Evolutionary conservation across 2,797 vertebrate genomes (phyloP).

Genomic region (Nannoperca australis): DNA sequence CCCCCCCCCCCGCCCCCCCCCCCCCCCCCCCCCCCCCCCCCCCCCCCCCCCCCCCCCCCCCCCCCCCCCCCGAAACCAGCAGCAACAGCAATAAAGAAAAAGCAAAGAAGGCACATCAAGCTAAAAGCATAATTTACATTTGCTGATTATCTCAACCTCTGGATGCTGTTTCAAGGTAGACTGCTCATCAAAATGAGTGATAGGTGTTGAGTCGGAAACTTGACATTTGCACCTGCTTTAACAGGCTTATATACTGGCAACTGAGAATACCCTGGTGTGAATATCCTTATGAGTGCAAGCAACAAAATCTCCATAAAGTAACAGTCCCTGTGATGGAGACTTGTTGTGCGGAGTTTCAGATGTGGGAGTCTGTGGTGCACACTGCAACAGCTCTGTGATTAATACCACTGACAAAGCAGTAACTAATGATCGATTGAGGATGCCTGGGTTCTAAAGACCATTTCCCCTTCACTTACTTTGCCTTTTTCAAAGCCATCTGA

Average conservation of each 20-base stretch:
- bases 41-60: no score
- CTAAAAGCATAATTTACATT: conserved; percentile 28
- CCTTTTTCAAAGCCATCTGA: conserved; percentile 85
- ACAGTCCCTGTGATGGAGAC: conserved; percentile 28
- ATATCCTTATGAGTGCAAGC: conserved; percentile 4
- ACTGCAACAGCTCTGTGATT: conserved; percentile 81
- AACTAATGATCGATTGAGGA: conserved; percentile 88
- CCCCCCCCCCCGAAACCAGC: no score
- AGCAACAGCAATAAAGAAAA: conserved; percentile 17
- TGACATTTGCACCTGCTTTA: conserved; percentile 18
- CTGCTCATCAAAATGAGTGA: conserved; percentile 49
- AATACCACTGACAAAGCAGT: conserved; percentile 86
- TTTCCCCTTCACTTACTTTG: conserved; percentile 87
- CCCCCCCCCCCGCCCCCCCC: no score
- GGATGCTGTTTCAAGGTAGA: conserved; percentile 31
- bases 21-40: no score
- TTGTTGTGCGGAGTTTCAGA: conserved; percentile 33
- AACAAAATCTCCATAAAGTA: conserved; percentile 13
- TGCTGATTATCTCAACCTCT: conserved; percentile 23
- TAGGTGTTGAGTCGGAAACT: conserved; percentile 35
- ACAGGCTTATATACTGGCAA: background rate
- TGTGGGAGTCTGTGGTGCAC: conserved; percentile 49
- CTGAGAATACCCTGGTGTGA: conserved; percentile 9
- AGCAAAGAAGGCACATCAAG: conserved; percentile 22
- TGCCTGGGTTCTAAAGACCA: conserved; percentile 83